Evolutionary conservation across 2,113 vertebrate species (phyloP), one percentile per base, ranked within the genome.

Genomic region (Mormyrus lacerda): DNA sequence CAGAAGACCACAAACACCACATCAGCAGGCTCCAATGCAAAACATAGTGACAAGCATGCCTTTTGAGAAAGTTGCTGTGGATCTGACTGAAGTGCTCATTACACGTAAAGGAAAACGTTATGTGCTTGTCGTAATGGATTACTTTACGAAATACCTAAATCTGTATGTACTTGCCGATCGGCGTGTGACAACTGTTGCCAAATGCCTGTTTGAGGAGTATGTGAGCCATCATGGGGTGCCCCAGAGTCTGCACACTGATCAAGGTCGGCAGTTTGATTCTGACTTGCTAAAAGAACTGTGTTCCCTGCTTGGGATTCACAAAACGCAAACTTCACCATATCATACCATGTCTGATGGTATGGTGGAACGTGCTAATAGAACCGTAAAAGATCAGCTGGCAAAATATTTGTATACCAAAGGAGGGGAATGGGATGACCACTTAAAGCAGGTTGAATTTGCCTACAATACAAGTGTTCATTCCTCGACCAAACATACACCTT

Each of bases 101-200:
- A 86, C 84, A 3, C 21, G 3, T 2, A 19, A 86, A 65, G 87
- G 53, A 10, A 61, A 87, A 19, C 31, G 87, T 15, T 88, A 88
- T 50, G 65, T 76, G 10, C 61, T 76, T 45, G 87, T 88, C 8
- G 21, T 88, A 15, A 61, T 69, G 44, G 87, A 76, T 44, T 88
- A 88, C 47, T 88, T 88, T 17, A 88, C 61, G 3, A 69, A 69
- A 88, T 45, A 17, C 69, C 87, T 15, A 47, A 69, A 88, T 42
- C 6, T 88, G 27, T 88, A 73, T 73, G 58, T 44, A 2, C 19
- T 88, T 8, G 21, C 35, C 27, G 47, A 88, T 31, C 65, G 82
- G 11, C 44, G 19, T 21, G 44, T 9, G 8, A 8, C 6, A 15
- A 88, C n/a, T 5, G 87, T 88, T 0, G 61, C 24, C 6, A 45